Base-by-base conservation (phyloP, 2,797 vertebrate genomes). In the Onychomys arenicola region DNA sequence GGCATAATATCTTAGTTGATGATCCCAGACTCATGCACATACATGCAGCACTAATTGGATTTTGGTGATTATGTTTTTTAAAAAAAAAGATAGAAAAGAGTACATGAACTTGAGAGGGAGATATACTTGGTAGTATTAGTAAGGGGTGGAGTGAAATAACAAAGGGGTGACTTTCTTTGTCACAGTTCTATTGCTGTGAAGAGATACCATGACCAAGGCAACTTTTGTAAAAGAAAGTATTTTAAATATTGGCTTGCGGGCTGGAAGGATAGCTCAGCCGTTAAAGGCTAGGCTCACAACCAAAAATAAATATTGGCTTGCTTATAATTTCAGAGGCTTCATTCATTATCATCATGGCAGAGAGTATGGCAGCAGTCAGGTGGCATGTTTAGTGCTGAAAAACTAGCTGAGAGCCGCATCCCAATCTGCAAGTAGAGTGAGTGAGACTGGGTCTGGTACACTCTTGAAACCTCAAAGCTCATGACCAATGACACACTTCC, bases 361-460 rank as follows among this genome's bases (percentile, higher is more conserved):
- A 43, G 4, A 83, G 1, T 2, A 1, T 59, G n/a, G 5, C 9
- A 29, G 57, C 4, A 83, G 25, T 16, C 4, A 2, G 37, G 25
- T 11, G 8, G 5, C 25, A 83, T 40, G n/a, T 7, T 3, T 29
- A 17, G 13, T 43, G 25, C 37, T 29, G 7, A 4, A 40, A 52
- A 40, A 61, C 7, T 8, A 29, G 8, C 57, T 29, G 37, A 37
- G 1, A 40, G 37, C 37, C 25, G 23, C 21, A 73, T 40, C 21
- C 4, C 23, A 0, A 40, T 40, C 2, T 6, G 9, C 4, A 23
- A 25, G 7, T 1, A 43, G 57, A 61, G 4, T 10, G 25, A 32
- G 37, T 27, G 40, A 81, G 5, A 83, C 1, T 19, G 40, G 27
- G 3, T 46, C 16, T 63, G 17, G 5, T 46, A 19, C 2, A 6